Base-by-base conservation (phyloP, 2,888 invertebrate species). In the Dichetophora obliterata region DNA sequence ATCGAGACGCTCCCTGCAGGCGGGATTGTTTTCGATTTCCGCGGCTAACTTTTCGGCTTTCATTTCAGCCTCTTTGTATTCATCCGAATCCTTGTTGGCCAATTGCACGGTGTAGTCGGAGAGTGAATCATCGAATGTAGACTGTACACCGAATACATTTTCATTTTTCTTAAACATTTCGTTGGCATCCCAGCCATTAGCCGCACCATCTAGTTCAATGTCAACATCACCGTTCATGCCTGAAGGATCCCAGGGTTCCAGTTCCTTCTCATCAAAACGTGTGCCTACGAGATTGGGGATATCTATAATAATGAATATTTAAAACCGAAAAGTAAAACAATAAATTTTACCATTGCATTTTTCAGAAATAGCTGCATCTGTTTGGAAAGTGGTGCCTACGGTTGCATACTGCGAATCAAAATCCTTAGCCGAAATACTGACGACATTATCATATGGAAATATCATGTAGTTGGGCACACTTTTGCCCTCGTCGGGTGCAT, bases 101-200 rank as follows among this genome's bases (percentile, higher is more conserved):
- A 98, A 90, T 81, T 93, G 95, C 83, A 96, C 93, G 80, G 98
- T 98, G 87, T 99, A 99, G 54, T 96, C 96, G n/a, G 94, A 92
- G 82, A 99, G 90, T 79, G 95, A 94, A 85, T 97, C 95, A 87
- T 97, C 97, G 88, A 96, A 99, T 3, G 96, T 96, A 82, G 97
- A 95, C 85, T 94, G 94, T 11, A 98, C 96, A 75, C 98, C 97
- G 89, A 98, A 98, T 81, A 95, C 92, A 87, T 93, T 92, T 88
- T 96, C 96, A 90, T 98, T 98, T 88, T 94, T 96, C 81, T 94
- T 92, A 90, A 99, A 99, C 98, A 99, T 99, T 83, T 98, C 98
- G 89, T 95, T 94, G 2, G 95, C 95, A 91, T 98, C 96, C 98
- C 99, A 99, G 77, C 98, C 98, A 91, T 97, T 97, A 90, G 94